Conservation (phyloP, 2,888 invertebrate genomes). For the Amaurobius ferox region DNA sequence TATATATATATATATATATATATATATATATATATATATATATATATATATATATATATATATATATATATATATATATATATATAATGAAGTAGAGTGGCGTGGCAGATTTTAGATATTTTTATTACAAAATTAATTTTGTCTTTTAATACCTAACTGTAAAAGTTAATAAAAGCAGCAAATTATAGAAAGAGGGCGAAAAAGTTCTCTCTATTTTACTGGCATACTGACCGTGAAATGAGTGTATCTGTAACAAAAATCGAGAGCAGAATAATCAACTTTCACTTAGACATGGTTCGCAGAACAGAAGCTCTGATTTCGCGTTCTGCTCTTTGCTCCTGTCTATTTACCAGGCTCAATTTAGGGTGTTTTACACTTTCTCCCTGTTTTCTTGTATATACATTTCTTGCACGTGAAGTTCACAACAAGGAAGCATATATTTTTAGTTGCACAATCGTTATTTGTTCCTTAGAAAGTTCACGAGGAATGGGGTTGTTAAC, state of each 20-base stretch:
- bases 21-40: too few species aligned
- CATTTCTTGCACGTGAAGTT: neutral
- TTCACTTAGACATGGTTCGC: neutral
- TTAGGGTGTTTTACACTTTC: neutral
- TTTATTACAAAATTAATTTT: too few species aligned
- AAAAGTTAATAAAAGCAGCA: neutral
- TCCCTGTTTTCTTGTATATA: neutral
- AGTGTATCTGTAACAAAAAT: too few species aligned
- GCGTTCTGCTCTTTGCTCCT: neutral
- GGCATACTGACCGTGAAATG: constrained; percentile 43
- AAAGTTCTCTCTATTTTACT: too few species aligned
- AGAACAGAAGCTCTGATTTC: neutral
- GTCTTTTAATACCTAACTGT: too few species aligned
- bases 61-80: too few species aligned
- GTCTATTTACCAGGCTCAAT: too few species aligned
- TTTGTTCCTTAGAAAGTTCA: neutral
- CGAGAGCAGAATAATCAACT: constrained; percentile 20
- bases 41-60: too few species aligned
- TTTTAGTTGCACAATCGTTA: neutral
- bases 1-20: too few species aligned
- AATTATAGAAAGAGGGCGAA: neutral
- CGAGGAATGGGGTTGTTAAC: neutral
- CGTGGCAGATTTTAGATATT: too few species aligned
- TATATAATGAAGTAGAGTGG: too few species aligned
- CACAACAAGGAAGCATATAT: neutral